A percentile compares a stretch with the other conserved stretches of the same genome.
Conservation (phyloP, 2,113 vertebrate species). For the Stegastes partitus region DNA sequence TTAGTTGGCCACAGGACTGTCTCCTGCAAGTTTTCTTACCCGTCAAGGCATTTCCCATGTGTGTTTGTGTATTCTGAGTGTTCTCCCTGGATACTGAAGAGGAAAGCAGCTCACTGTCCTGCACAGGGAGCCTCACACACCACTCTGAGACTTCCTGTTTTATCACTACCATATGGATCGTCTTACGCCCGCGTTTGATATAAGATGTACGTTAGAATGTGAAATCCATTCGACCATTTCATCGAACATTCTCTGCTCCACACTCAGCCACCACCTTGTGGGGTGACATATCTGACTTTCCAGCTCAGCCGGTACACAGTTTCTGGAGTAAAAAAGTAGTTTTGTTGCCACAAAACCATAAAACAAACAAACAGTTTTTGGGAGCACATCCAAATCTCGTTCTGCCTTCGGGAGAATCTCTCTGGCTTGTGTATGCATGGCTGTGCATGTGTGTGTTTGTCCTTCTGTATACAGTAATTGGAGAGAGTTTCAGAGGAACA, state of each 20-base stretch:
- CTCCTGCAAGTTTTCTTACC: background rate
- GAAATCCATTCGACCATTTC: slow-evolving; percentile 22
- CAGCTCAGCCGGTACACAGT: background rate
- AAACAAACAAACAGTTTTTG: slow-evolving; percentile 49
- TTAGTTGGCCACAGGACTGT: slow-evolving; percentile 22
- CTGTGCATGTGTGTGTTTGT: background rate
- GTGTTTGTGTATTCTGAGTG: slow-evolving; percentile 11
- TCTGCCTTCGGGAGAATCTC: slow-evolving; percentile 1
- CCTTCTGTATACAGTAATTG: slow-evolving; percentile 35
- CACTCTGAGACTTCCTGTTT: slow-evolving; percentile 40
- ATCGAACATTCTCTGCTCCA: slow-evolving; percentile 3
- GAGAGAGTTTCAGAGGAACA: slow-evolving; percentile 14
- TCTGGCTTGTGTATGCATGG: background rate
- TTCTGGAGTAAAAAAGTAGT: background rate
- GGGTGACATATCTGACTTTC: slow-evolving; percentile 6
- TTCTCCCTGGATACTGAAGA: slow-evolving; percentile 22
- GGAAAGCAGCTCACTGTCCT: slow-evolving; percentile 27
- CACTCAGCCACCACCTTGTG: background rate
- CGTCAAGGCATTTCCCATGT: background rate
- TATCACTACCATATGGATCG: slow-evolving; percentile 36
- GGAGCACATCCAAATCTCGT: slow-evolving; percentile 9
- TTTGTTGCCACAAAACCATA: slow-evolving; percentile 34
- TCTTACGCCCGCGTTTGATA: background rate
- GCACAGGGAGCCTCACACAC: slow-evolving; percentile 11
- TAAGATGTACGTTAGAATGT: background rate